phyloP scores from a whole-genome alignment of 2,888 invertebrate species.

The Dynastes hyllus region DNA sequence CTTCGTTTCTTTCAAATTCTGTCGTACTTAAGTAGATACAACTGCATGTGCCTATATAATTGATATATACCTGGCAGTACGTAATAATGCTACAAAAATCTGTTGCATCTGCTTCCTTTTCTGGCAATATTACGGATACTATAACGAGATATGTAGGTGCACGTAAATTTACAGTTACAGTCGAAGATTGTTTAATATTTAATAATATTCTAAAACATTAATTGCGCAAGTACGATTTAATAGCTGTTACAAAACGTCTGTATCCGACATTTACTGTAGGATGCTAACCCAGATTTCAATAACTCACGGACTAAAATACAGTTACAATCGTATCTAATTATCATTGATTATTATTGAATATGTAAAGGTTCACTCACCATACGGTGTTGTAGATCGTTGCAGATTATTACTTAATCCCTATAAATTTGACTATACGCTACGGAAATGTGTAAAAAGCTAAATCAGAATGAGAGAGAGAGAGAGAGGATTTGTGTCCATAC shows the following conservation, averaged over 20 bases:
- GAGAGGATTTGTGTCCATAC: background rate
- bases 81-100: background rate
- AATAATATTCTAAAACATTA: constrained; percentile 24
- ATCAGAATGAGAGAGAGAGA: background rate
- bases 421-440: constrained; percentile 18
- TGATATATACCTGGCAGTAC: too few species aligned
- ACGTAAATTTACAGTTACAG: constrained; percentile 18
- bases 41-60: too few species aligned
- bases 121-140: background rate
- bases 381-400: constrained; percentile 7
- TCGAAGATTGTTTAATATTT: background rate
- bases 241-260: constrained; percentile 7
- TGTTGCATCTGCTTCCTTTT: background rate
- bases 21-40: too few species aligned
- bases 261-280: constrained; percentile 20
- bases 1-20: too few species aligned
- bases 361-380: background rate
- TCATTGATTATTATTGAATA: constrained; percentile 2
- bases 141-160: background rate
- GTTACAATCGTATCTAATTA: constrained; percentile 21
- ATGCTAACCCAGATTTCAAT: constrained; percentile 34
- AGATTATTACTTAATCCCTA: constrained; percentile 27
- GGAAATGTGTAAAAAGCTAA: constrained; percentile 1
- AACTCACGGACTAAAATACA: constrained; percentile 21
- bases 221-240: constrained; percentile 23